Conservation (phyloP, 2,113 vertebrate species). For the Nothobranchius kuhntae region DNA sequence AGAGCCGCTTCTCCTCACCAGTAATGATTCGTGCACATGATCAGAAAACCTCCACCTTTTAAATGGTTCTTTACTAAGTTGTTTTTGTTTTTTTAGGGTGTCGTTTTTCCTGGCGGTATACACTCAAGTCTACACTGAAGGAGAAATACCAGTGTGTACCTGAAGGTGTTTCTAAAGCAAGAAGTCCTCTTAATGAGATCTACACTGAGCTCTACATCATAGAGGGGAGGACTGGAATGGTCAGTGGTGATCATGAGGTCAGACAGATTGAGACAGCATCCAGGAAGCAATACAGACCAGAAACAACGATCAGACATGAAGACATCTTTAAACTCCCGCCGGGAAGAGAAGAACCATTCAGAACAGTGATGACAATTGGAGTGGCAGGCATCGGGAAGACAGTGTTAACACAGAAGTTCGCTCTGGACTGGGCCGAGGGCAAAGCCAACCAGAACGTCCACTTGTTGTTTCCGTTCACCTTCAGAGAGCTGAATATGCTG, state of each 20-base stretch:
- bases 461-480: no score
- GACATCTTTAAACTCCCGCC: not conserved
- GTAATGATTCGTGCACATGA: no score
- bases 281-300: slow-evolving; percentile 17
- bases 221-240: slow-evolving; percentile 26
- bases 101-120: not conserved
- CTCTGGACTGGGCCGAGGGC: not conserved
- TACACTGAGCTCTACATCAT: slow-evolving; percentile 59
- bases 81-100: not conserved
- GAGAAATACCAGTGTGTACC: slow-evolving; percentile 1
- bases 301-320: not conserved
- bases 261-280: slow-evolving; percentile 38
- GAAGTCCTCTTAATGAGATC: slow-evolving; percentile 31
- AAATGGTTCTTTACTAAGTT: not conserved
- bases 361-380: not conserved
- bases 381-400: not conserved
- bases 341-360: not conserved
- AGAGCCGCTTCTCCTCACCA: no score
- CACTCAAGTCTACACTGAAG: not conserved
- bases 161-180: slow-evolving; percentile 11
- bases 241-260: slow-evolving; percentile 44
- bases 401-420: not conserved
- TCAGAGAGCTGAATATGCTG: no score
- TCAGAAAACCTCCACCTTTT: no score
- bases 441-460: not conserved